These are phyloP conservation scores for Callimorpha dominula DNA, from an alignment of 2,888 invertebrate genomes.

Conservation along the genomic window DNA sequence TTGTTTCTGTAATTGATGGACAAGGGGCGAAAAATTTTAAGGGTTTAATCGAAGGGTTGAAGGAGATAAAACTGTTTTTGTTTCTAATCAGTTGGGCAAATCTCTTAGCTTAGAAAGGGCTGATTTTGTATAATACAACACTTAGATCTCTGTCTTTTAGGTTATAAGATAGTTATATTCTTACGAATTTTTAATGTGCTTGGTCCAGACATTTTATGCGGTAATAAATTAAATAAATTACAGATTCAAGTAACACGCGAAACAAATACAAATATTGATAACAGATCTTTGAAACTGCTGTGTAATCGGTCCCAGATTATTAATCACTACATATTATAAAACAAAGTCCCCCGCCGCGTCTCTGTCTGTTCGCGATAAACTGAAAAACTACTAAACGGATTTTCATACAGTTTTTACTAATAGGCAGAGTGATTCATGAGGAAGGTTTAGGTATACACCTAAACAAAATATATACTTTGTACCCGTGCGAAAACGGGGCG, in stretches of 20 bases:
- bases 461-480: too few relatives aligned
- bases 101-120: background rate
- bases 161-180: background rate
- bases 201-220: background rate
- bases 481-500: too few relatives aligned
- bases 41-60: slow-evolving; percentile 7
- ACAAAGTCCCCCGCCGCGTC: too few relatives aligned
- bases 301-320: too few relatives aligned
- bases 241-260: background rate
- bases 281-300: background rate
- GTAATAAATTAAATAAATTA: background rate
- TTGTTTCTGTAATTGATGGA: slow-evolving; percentile 27
- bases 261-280: background rate
- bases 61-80: background rate
- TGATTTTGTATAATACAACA: background rate
- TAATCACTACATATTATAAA: too few relatives aligned
- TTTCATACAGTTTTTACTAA: too few relatives aligned
- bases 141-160: background rate
- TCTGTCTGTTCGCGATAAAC: too few relatives aligned
- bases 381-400: too few relatives aligned
- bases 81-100: background rate
- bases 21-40: slow-evolving; percentile 14
- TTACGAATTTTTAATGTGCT: background rate
- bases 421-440: too few relatives aligned
- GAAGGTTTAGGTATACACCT: too few relatives aligned